Evolutionary conservation across 2,113 vertebrate genomes (phyloP), one percentile per base, ranked within the genome.

Genomic region (Spea bombifrons): DNA sequence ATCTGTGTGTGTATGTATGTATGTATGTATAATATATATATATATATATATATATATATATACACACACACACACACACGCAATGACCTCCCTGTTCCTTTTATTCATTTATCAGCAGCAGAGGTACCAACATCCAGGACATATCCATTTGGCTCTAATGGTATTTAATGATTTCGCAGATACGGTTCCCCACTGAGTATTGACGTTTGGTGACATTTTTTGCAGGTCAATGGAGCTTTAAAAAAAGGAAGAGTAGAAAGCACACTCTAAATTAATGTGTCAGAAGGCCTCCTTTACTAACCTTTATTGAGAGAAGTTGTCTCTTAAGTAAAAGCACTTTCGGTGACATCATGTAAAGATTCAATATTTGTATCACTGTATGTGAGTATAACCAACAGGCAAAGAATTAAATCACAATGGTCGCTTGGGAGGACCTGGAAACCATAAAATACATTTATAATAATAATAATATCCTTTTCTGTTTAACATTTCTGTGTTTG

Each of bases 181-280:
- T 80, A 74, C 78, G n/a, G 50, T 77, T 74, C 68, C 78, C 78
- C 52, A 80, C 78, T 65, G 77, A 49, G 78, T 80, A 80, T 80
- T 80, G 78, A 80, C 65, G 78, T 80, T 74, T 80, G 78, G 78
- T 80, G 78, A 80, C 78, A 80, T 80, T 80, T 80, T 80, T 80
- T 80, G 48, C 77, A 80, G 78, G 78, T 80, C 78, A 73, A 80
- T 80, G 71, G 78, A 80, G 64, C 71, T 80, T n/a, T 15, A 17
- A 66, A 50, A 57, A 72, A 78, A 73, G 68, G 71, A 74, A 80
- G 71, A 73, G 71, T 74, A 30, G 45, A 80, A 80, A 80, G 66
- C 77, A 73, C 66, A 65, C 78, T 68, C 52, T 80, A 68, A 80
- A 74, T 71, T 66, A 80, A 80, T 59, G 64, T 80, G 63, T 68